These are phyloP conservation scores for Agelas oroides DNA, from an alignment of 37 sponge, comb jelly and placozoan genomes.

Conservation along the genomic window DNA sequence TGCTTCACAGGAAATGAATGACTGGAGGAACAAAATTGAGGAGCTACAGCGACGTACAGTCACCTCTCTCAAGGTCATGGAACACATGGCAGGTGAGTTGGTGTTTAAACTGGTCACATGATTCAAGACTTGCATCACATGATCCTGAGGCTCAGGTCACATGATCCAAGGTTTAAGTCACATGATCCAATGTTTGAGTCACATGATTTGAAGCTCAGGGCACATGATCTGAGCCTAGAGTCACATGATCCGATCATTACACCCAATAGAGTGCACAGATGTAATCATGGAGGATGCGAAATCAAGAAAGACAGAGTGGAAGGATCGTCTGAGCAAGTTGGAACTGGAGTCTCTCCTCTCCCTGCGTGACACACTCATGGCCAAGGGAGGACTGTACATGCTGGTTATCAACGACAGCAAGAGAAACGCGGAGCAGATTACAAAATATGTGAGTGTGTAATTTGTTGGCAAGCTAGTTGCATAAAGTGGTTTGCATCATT, in stretches of 20 bases:
- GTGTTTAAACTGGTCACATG: background rate
- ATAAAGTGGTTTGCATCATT: no score
- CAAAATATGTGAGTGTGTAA: slow-evolving; percentile 3
- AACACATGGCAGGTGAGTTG: slow-evolving; percentile 35
- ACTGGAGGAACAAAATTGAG: slow-evolving; percentile 43
- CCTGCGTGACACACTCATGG: slow-evolving; percentile 40
- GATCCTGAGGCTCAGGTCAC: no score
- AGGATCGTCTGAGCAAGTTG: background rate
- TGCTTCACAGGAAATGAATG: background rate
- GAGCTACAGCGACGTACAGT: slow-evolving; percentile 18
- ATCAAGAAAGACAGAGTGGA: slow-evolving; percentile 10
- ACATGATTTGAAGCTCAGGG: no score
- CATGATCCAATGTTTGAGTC: no score
- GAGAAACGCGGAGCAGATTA: background rate
- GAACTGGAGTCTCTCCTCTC: slow-evolving; percentile 29
- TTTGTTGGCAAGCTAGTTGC: background rate
- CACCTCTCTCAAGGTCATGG: slow-evolving; percentile 38
- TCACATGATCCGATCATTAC: no score
- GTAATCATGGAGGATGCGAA: slow-evolving; percentile 52
- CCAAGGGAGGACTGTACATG: slow-evolving; percentile 20
- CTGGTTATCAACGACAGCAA: slow-evolving; percentile 25
- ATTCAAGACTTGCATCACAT: no score
- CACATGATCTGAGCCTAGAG: no score
- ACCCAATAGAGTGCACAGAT: slow-evolving; percentile 24
- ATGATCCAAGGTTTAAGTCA: no score